Conservation (phyloP, 92 coral and sea anemone genomes). For the Hydrozoanthus gracilis region DNA sequence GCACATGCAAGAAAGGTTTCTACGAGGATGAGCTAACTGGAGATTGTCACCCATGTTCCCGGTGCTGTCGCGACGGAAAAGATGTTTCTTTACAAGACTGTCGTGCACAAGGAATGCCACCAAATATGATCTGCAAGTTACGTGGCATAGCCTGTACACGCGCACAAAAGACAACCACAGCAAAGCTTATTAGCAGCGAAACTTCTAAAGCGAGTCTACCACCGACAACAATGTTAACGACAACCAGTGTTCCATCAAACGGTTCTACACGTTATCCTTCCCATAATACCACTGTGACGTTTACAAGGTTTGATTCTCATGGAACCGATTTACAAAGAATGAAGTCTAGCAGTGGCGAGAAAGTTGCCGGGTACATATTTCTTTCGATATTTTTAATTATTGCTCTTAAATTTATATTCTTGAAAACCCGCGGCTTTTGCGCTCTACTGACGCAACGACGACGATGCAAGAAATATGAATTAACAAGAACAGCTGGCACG, state of each 20-base stretch:
- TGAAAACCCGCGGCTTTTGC: too few species aligned
- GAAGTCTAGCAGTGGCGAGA: too few species aligned
- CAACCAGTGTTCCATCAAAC: not conserved
- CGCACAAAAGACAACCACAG: not conserved
- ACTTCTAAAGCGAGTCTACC: not conserved
- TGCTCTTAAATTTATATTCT: too few species aligned
- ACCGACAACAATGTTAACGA: not conserved
- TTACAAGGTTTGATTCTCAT: too few species aligned
- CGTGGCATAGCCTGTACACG: not conserved
- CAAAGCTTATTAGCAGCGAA: not conserved
- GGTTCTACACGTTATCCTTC: not conserved
- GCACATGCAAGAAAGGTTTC: not conserved
- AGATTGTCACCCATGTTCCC: constrained; percentile 11
- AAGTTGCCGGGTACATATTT: too few species aligned
- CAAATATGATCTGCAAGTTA: not conserved
- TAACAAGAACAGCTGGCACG: too few species aligned
- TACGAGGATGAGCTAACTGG: constrained; percentile 16
- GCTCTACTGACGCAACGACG: too few species aligned
- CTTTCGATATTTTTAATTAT: too few species aligned
- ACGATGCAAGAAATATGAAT: too few species aligned
- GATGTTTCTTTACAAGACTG: not conserved
- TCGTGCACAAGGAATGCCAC: constrained; percentile 1
- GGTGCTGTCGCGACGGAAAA: not conserved
- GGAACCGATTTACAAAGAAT: too few species aligned
- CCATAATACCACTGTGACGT: too few species aligned